These are phyloP conservation scores for Columba guinea DNA, from an alignment of 2,797 vertebrate genomes.

Conservation along the genomic window DNA sequence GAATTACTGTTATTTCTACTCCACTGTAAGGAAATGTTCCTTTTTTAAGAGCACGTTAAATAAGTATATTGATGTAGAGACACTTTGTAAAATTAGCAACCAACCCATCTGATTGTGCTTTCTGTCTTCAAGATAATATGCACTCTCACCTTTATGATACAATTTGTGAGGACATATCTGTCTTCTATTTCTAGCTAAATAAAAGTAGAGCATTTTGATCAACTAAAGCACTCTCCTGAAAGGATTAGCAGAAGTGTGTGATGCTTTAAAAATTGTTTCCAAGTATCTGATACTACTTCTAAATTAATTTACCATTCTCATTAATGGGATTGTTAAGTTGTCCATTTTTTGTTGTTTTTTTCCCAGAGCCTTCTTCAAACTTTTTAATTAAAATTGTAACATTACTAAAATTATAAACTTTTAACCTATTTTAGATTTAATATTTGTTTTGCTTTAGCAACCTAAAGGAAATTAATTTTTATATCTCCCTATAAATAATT, in stretches of 20 bases:
- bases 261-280: not conserved
- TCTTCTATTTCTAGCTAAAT: not conserved
- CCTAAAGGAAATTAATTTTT: not conserved
- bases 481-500: not conserved
- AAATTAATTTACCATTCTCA: not conserved
- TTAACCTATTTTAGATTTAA: not conserved
- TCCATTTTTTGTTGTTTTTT: not conserved
- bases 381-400: not conserved
- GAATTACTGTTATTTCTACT: not conserved
- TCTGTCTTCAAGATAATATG: not conserved
- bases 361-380: not conserved
- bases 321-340: not conserved
- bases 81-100: not conserved
- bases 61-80: not conserved
- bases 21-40: accelerated
- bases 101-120: not conserved
- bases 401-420: too few relatives aligned
- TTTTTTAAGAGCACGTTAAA: not conserved
- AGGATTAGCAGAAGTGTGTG: not conserved
- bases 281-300: not conserved
- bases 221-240: not conserved
- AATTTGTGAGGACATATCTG: not conserved
- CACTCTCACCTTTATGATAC: not conserved
- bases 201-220: not conserved
- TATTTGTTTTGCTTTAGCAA: not conserved